Evolutionary conservation across 2,888 invertebrate species (phyloP).

Genomic region (Athetis lepigone): DNA sequence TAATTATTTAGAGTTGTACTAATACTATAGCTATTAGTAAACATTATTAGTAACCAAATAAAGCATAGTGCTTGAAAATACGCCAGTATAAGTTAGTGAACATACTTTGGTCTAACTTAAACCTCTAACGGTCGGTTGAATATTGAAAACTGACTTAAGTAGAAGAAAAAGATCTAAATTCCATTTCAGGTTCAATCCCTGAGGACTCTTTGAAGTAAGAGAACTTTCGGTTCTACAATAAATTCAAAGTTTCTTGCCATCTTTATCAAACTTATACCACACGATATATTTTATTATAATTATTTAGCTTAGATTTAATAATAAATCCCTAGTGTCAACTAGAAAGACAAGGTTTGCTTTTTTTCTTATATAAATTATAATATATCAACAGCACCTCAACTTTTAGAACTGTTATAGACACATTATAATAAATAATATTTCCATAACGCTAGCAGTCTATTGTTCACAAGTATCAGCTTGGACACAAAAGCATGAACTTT

Average conservation of each 20-base stretch:
- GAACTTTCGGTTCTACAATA: constrained; percentile 31
- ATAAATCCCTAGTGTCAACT: no score
- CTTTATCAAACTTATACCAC: constrained; percentile 8
- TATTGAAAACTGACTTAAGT: constrained; percentile 2
- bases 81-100: not conserved
- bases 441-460: no score
- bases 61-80: no score
- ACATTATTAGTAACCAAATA: no score
- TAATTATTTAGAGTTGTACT: no score
- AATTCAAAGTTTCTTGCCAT: constrained; percentile 24
- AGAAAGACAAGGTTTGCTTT: no score
- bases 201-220: constrained; percentile 24
- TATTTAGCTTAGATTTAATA: not conserved
- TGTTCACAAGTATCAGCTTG: constrained; percentile 7
- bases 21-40: no score
- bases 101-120: not conserved
- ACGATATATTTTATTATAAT: not conserved
- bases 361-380: no score
- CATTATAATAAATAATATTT: no score
- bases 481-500: constrained; percentile 11
- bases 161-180: constrained; percentile 20
- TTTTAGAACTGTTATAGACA: no score
- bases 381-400: no score
- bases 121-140: not conserved
- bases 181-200: constrained; percentile 23